A percentile compares a stretch with the other conserved stretches of the same genome.
phyloP scores from a whole-genome alignment of 2,888 invertebrate species.

The Pseudeuparius sepicola region DNA sequence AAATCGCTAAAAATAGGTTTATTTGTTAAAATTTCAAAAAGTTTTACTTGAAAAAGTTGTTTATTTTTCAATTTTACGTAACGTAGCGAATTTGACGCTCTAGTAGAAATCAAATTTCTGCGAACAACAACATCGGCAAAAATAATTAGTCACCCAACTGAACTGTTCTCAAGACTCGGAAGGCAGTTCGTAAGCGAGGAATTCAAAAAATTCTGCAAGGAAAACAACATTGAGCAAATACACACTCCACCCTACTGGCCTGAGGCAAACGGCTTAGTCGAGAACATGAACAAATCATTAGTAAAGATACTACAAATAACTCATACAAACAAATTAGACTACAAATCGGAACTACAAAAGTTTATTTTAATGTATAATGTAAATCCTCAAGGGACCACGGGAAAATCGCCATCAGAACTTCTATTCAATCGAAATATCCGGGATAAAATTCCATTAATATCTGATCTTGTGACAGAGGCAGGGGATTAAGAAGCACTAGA shows the following conservation, averaged over 20 bases:
- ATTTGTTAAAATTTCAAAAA: too few species aligned
- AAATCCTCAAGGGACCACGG: conserved; percentile 26
- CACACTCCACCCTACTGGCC: conserved; percentile 21
- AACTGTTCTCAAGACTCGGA: too few species aligned
- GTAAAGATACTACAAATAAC: conserved; percentile 21
- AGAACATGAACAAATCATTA: conserved; percentile 26
- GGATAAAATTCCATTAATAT: conserved; percentile 23
- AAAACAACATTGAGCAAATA: too few species aligned
- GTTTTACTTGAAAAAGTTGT: too few species aligned
- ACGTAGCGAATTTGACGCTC: too few species aligned
- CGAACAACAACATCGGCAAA: too few species aligned
- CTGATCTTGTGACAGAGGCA: conserved; percentile 12
- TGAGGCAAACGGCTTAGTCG: conserved; percentile 27
- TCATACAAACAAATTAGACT: conserved; percentile 18
- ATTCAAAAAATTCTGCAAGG: too few species aligned
- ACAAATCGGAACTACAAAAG: conserved; percentile 19
- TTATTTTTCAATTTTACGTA: too few species aligned
- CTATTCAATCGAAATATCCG: conserved; percentile 21
- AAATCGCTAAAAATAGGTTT: too few species aligned
- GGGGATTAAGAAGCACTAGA: conserved; percentile 21
- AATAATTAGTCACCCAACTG: too few species aligned
- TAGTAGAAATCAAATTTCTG: too few species aligned
- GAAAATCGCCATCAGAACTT: conserved; percentile 24
- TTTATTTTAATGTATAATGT: conserved; percentile 21
- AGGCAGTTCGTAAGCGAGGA: conserved; percentile 18